Percentiles rank a stretch among this genome's conserved stretches.
Evolutionary conservation across 2,888 invertebrate genomes (phyloP).

Genomic region (Scaptomyza polygonia): DNA sequence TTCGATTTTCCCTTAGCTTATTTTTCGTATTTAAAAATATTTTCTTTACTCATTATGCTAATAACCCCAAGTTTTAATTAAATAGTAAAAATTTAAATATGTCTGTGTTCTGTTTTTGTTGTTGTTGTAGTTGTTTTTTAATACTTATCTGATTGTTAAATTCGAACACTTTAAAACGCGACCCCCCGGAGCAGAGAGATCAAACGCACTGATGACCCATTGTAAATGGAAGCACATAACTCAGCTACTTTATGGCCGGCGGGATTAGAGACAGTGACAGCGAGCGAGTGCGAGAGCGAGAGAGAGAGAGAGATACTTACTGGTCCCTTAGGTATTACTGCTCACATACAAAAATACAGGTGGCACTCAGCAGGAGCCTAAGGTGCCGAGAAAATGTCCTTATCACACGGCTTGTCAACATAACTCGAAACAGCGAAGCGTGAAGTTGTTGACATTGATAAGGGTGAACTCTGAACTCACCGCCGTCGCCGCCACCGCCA

Average conservation of each 20-base stretch:
- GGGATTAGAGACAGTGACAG: conserved; percentile 37
- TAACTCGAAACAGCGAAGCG: conserved; percentile 68
- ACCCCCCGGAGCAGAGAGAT: neutral
- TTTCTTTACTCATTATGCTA: neutral
- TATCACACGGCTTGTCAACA: conserved; percentile 59
- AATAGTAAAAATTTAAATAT: conserved; percentile 4
- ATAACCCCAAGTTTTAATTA: neutral
- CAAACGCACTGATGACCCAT: conserved; percentile 4
- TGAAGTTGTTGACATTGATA: conserved; percentile 78
- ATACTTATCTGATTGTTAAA: conserved; percentile 2
- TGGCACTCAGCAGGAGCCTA: conserved; percentile 35
- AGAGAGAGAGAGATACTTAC: neutral
- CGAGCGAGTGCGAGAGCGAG: neutral
- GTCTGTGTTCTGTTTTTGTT: neutral
- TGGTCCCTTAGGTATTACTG: conserved; percentile 1
- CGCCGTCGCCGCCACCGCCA: conserved; percentile 23
- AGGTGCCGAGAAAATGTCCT: conserved; percentile 42
- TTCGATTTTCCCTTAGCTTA: neutral
- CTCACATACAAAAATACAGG: conserved; percentile 28
- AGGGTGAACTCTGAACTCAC: conserved; percentile 58
- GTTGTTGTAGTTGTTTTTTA: neutral
- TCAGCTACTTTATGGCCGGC: conserved; percentile 62
- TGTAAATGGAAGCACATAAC: conserved; percentile 47
- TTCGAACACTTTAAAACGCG: neutral
- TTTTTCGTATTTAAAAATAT: neutral